These are phyloP conservation scores for Ophiodon elongatus DNA, from an alignment of 2,113 vertebrate species.

Conservation along the genomic window DNA sequence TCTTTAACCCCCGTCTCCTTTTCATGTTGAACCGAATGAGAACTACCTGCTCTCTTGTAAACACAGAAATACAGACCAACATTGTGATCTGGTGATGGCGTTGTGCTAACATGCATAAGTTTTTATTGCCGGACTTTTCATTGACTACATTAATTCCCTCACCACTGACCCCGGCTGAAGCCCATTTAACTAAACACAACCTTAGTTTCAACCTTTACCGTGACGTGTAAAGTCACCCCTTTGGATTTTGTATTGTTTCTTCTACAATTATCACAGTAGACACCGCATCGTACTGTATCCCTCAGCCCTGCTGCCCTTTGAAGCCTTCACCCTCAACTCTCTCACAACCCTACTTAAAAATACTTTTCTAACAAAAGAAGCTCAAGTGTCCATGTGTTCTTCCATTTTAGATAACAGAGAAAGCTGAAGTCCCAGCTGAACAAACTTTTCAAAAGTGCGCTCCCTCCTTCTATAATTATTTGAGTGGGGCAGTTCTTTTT, in stretches of 20 bases:
- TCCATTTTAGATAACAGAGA: background rate
- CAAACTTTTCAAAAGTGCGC: background rate
- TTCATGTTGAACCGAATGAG: background rate
- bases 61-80: background rate
- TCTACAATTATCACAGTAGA: background rate
- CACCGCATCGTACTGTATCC: background rate
- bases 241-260: background rate
- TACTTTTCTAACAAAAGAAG: background rate
- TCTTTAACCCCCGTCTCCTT: background rate
- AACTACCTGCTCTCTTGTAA: background rate
- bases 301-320: too few species aligned
- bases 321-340: background rate
- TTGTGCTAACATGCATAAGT: background rate
- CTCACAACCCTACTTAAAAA: background rate
- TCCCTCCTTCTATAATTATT: constrained; percentile 25
- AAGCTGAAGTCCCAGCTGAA: background rate
- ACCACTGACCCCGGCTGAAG: background rate
- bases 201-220: background rate
- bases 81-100: background rate
- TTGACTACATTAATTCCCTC: background rate
- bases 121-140: constrained; percentile 1
- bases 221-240: background rate
- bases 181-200: background rate
- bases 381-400: background rate
- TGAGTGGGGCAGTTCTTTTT: constrained; percentile 17